These are phyloP conservation scores for Pampusana beccarii DNA, from an alignment of 2,113 vertebrate species.

Conservation along the genomic window DNA sequence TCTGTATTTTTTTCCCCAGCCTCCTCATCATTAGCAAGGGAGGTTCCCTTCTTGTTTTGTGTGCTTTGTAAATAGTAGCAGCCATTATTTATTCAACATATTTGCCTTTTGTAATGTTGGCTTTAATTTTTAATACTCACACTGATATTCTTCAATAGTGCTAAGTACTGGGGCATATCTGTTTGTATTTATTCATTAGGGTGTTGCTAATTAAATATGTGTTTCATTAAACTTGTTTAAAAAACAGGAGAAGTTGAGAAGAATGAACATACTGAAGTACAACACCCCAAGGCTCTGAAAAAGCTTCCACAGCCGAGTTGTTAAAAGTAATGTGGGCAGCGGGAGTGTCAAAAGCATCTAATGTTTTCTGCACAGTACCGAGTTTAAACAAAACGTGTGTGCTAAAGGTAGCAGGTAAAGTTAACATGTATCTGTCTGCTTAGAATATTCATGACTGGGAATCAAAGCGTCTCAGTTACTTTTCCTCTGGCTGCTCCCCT, in stretches of 20 bases:
- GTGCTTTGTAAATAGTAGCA: constrained; percentile 47
- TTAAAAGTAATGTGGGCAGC: constrained; percentile 69
- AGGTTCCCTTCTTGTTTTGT: constrained; percentile 24
- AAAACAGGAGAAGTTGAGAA: constrained; percentile 50
- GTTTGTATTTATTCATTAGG: constrained; percentile 74
- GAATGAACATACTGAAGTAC: constrained; percentile 61
- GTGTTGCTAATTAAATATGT: constrained; percentile 76
- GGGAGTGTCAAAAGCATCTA: constrained; percentile 67
- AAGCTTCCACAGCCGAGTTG: constrained; percentile 62
- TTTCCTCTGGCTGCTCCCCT: constrained; percentile 47
- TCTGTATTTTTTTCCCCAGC: neutral
- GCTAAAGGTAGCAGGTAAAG: constrained; percentile 44
- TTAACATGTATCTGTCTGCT: constrained; percentile 59
- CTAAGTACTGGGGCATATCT: constrained; percentile 42
- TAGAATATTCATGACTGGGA: constrained; percentile 45
- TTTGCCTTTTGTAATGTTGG: constrained; percentile 54
- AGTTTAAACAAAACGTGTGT: constrained; percentile 62
- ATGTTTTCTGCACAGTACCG: constrained; percentile 45
- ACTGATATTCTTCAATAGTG: constrained; percentile 32
- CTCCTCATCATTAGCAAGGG: neutral
- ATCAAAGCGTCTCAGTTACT: constrained; percentile 54
- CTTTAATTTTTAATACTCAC: constrained; percentile 66
- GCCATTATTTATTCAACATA: constrained; percentile 65
- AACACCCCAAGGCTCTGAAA: constrained; percentile 64
- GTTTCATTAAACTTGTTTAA: constrained; percentile 76